Conservation (phyloP, 2,888 invertebrate genomes). For the Ochlodes sylvanus region DNA sequence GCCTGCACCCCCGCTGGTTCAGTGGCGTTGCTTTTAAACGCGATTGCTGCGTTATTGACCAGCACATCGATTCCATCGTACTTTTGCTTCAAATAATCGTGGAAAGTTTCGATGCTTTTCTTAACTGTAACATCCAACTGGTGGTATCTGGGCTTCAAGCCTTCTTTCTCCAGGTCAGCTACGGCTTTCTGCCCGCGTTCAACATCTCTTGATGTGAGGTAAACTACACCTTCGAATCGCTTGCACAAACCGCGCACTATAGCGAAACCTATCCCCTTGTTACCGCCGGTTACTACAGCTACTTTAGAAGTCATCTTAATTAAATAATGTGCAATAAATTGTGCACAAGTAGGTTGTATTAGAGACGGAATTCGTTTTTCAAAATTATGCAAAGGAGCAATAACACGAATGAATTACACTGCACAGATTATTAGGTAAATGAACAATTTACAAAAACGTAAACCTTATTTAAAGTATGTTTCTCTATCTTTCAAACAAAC, state of each 20-base stretch:
- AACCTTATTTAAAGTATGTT: too few relatives aligned
- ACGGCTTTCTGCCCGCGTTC: slow-evolving; percentile 86
- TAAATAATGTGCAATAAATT: too few relatives aligned
- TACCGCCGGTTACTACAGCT: slow-evolving; percentile 87
- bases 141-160: slow-evolving; percentile 85
- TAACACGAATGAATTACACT: too few relatives aligned
- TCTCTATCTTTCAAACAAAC: too few relatives aligned
- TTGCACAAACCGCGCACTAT: slow-evolving; percentile 88
- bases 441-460: too few relatives aligned
- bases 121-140: slow-evolving; percentile 88
- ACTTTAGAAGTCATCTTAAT: slow-evolving; percentile 62
- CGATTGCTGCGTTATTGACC: slow-evolving; percentile 91
- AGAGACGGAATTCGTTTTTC: too few relatives aligned
- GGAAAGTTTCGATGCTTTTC: slow-evolving; percentile 84
- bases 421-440: too few relatives aligned
- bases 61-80: slow-evolving; percentile 89
- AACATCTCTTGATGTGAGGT: slow-evolving; percentile 88
- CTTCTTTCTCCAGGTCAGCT: slow-evolving; percentile 82
- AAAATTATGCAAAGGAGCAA: too few relatives aligned
- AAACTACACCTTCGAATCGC: slow-evolving; percentile 88
- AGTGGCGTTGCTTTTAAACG: slow-evolving; percentile 85
- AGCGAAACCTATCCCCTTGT: slow-evolving; percentile 90
- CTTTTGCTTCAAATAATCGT: slow-evolving; percentile 83
- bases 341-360: too few relatives aligned
- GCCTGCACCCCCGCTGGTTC: slow-evolving; percentile 89